Evolutionary conservation across 2,888 invertebrate genomes (phyloP).

Genomic region (Ectropis crepuscularia): DNA sequence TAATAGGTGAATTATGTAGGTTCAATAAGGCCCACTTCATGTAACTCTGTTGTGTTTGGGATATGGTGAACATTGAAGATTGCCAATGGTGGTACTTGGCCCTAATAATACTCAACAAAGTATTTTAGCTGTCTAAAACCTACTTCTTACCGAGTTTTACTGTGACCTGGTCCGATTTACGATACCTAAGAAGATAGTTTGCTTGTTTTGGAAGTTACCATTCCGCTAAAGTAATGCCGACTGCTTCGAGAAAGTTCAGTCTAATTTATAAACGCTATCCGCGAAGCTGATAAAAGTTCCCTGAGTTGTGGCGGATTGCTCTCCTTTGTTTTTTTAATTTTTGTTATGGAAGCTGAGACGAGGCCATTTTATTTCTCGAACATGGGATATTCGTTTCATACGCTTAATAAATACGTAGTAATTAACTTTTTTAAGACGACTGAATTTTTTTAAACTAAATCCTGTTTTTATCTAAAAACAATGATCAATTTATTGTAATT

Average conservation of each 20-base stretch:
- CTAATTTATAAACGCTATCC: constrained; percentile 37
- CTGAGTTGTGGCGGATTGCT: constrained; percentile 29
- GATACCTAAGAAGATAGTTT: constrained; percentile 63
- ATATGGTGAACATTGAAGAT: too few relatives aligned
- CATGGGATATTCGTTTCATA: not conserved
- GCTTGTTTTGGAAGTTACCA: constrained; percentile 62
- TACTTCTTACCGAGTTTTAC: constrained; percentile 15
- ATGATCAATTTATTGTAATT: too few relatives aligned
- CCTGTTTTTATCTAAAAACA: too few relatives aligned
- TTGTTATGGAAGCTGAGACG: constrained; percentile 20
- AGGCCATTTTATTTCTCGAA: constrained; percentile 3
- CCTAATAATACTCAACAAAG: too few relatives aligned
- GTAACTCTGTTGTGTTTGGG: too few relatives aligned
- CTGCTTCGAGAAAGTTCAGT: constrained; percentile 38
- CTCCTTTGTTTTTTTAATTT: constrained; percentile 28
- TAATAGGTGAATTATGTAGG: too few relatives aligned
- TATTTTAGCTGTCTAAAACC: not conserved
- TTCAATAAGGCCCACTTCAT: too few relatives aligned
- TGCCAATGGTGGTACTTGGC: too few relatives aligned
- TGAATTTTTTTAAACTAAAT: too few relatives aligned
- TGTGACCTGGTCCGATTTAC: constrained; percentile 56
- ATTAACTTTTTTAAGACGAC: too few relatives aligned
- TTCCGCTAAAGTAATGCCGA: constrained; percentile 38
- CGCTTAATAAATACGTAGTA: too few relatives aligned
- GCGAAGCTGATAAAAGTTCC: constrained; percentile 28